Conservation (phyloP, 2,888 invertebrate species). For the Ochropacha duplaris region DNA sequence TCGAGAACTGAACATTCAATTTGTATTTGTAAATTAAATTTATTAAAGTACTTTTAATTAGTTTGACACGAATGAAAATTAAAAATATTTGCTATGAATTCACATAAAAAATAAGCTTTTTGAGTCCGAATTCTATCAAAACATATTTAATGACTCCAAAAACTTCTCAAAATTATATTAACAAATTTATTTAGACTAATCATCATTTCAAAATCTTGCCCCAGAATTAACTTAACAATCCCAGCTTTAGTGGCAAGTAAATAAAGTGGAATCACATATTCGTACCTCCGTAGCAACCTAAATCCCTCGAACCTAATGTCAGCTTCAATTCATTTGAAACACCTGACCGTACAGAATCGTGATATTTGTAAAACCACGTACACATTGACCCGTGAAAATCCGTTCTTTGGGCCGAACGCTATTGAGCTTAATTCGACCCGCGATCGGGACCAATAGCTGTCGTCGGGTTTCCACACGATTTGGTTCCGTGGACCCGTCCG, state of each 20-base stretch:
- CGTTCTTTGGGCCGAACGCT: constrained; percentile 28
- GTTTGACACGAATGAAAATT: no score
- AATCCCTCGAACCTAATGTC: not conserved
- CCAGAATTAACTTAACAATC: not conserved
- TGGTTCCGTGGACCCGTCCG: constrained; percentile 26
- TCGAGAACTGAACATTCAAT: no score
- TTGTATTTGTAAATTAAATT: no score
- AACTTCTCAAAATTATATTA: no score
- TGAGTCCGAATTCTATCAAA: no score
- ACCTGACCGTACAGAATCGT: constrained; percentile 13
- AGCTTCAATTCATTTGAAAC: constrained; percentile 6
- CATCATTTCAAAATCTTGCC: no score
- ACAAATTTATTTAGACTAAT: no score
- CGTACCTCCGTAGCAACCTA: not conserved
- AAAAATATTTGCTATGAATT: no score
- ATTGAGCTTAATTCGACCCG: constrained; percentile 48
- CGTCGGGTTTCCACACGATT: constrained; percentile 51
- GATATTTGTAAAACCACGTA: constrained; percentile 24
- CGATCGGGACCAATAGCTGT: constrained; percentile 52
- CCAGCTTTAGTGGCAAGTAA: not conserved
- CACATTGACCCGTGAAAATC: constrained; percentile 34
- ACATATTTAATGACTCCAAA: no score
- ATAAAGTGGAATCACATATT: not conserved
- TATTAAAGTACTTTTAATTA: no score
- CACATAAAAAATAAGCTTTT: no score